These are phyloP conservation scores for Chloroceryle aenea DNA, from an alignment of 2,113 vertebrate genomes.

Conservation along the genomic window DNA sequence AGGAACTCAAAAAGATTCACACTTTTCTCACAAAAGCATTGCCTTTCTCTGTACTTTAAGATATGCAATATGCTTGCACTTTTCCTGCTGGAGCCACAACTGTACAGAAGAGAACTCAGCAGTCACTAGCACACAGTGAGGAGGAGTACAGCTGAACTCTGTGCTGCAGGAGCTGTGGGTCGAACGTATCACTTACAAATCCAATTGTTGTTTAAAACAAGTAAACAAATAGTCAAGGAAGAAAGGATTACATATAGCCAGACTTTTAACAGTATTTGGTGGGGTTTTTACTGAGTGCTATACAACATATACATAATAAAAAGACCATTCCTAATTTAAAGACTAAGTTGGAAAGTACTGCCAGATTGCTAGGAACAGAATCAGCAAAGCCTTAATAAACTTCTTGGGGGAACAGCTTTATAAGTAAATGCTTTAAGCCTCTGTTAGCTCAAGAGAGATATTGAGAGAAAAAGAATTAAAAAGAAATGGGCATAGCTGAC, in stretches of 20 bases:
- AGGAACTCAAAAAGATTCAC: background rate
- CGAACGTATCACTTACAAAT: background rate
- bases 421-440: background rate
- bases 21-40: background rate
- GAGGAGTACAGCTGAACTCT: background rate
- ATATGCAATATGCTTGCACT: background rate
- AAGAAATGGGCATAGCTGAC: background rate
- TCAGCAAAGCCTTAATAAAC: background rate
- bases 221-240: background rate
- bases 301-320: background rate
- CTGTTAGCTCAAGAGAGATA: background rate
- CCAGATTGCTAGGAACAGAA: background rate
- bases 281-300: background rate
- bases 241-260: background rate
- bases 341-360: background rate
- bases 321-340: slow-evolving; percentile 12
- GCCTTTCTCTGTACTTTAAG: background rate
- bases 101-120: background rate
- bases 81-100: background rate
- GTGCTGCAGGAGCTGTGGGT: background rate
- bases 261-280: background rate
- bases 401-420: background rate
- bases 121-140: background rate
- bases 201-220: background rate
- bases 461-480: background rate